These are phyloP conservation scores for Halcyon chelicuti DNA, from an alignment of 2,797 vertebrate species.

Conservation along the genomic window DNA sequence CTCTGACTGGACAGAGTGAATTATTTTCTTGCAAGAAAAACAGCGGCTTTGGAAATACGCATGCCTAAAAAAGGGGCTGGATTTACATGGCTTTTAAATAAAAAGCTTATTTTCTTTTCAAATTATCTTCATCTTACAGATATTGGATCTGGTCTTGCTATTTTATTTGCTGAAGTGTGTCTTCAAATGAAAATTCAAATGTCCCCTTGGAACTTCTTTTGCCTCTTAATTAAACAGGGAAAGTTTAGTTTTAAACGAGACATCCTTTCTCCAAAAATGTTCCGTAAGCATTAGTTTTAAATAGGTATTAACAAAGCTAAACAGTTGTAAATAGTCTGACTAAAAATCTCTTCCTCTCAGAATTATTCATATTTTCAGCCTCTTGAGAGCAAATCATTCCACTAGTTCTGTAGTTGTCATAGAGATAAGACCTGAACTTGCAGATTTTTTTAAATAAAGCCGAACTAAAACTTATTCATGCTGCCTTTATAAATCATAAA, in stretches of 20 bases:
- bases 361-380: slow-evolving; percentile 37
- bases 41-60: neutral
- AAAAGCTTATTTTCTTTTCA: neutral
- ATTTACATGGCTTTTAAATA: neutral
- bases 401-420: slow-evolving; percentile 48
- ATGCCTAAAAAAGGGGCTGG: neutral
- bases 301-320: slow-evolving; percentile 9
- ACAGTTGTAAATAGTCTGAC: slow-evolving; percentile 41
- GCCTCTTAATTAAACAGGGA: neutral
- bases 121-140: neutral
- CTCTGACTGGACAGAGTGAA: neutral
- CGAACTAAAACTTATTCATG: slow-evolving; percentile 10
- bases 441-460: slow-evolving; percentile 39
- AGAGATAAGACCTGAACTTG: slow-evolving; percentile 46
- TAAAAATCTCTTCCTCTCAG: slow-evolving; percentile 47
- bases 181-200: neutral
- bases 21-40: neutral
- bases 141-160: neutral
- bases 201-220: neutral
- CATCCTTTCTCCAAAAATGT: slow-evolving; percentile 5
- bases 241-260: slow-evolving; percentile 3
- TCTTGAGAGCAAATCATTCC: slow-evolving; percentile 47
- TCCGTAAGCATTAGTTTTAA: slow-evolving; percentile 1
- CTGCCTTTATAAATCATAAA: slow-evolving; percentile 31
- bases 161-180: neutral